Evolutionary conservation across 2,797 vertebrate species (phyloP).

Genomic region (Synanceia verrucosa): DNA sequence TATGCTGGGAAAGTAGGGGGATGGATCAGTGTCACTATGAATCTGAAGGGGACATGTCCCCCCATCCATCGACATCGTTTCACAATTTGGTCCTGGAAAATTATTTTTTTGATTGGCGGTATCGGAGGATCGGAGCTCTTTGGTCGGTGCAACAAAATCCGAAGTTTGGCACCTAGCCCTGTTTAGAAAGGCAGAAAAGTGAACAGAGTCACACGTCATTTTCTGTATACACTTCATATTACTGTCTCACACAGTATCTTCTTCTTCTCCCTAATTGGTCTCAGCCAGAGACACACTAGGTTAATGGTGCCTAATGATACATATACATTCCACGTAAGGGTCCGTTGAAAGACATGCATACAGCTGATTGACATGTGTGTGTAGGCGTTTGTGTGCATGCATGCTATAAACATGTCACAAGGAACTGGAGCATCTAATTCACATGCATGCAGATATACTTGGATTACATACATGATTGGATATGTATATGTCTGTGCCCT

Average conservation of each 20-base stretch:
- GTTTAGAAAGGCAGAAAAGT: background rate
- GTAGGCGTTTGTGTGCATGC: conserved; percentile 6
- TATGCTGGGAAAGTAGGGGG: too few relatives aligned
- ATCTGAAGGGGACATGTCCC: too few relatives aligned
- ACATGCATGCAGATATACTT: too few relatives aligned
- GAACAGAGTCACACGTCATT: background rate
- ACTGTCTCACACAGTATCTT: background rate
- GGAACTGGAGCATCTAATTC: conserved; percentile 55
- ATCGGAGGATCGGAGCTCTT: too few relatives aligned
- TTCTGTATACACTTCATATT: background rate
- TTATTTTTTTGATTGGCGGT: too few relatives aligned
- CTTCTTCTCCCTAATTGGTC: conserved; percentile 22
- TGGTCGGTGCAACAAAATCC: too few relatives aligned
- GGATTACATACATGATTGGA: conserved; percentile 16
- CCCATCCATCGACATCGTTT: too few relatives aligned
- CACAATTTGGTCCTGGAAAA: too few relatives aligned
- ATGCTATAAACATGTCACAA: conserved; percentile 36
- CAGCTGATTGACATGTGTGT: conserved; percentile 6
- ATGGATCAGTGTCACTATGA: too few relatives aligned
- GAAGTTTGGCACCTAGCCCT: too few relatives aligned
- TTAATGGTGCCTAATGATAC: conserved; percentile 36
- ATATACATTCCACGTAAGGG: conserved; percentile 16
- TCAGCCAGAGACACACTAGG: conserved; percentile 8
- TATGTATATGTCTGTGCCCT: background rate
- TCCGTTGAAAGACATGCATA: conserved; percentile 5